phyloP scores from a whole-genome alignment of 2,113 vertebrate genomes.

The cat (Felis catus) region F.catus_Fca126_mat1.0 CM031417.1:65089001-65089500 shows the following conservation, averaged over 20 bases:
- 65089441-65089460: slow-evolving; percentile 28
- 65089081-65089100: neutral
- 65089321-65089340: neutral
- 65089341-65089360: neutral
- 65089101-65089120: neutral
- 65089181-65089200: too few species aligned
- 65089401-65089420: neutral
- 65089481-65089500: slow-evolving; percentile 13
- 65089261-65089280: neutral
- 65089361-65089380: neutral
- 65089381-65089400: neutral
- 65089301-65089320: neutral
- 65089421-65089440: neutral
- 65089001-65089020: neutral
- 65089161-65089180: neutral
- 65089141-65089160: neutral
- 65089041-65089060: neutral
- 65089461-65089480: slow-evolving; percentile 4
- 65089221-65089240: neutral
- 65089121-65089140: neutral
- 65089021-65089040: neutral
- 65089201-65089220: neutral
- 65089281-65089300: neutral
- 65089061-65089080: neutral
- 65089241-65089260: neutral